Evolutionary conservation across 2,797 vertebrate genomes (phyloP).

Genomic region (Myotis pilosus): DNA sequence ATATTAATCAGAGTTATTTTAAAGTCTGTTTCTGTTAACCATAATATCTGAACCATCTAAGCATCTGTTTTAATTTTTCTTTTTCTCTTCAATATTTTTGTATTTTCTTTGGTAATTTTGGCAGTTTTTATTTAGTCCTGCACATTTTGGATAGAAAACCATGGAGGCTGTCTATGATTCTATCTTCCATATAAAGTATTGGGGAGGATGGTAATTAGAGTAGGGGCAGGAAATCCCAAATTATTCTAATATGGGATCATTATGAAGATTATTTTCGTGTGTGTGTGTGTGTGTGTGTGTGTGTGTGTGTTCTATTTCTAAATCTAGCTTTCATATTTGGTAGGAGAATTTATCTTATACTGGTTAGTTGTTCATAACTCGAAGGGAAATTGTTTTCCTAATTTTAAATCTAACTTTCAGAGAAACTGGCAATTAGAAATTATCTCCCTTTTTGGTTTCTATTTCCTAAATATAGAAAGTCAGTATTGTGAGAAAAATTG

Average conservation of each 20-base stretch:
- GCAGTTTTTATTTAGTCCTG: neutral
- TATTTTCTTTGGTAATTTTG: neutral
- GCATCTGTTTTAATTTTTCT: neutral
- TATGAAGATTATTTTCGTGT: neutral
- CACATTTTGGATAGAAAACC: neutral
- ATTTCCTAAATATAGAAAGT: neutral
- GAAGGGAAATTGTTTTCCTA: neutral
- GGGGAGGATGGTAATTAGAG: neutral
- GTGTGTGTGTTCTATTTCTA: neutral
- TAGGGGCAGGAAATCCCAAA: neutral
- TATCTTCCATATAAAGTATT: neutral
- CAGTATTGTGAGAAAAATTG: neutral
- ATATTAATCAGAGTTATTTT: neutral
- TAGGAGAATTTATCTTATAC: neutral
- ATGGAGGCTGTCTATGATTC: neutral
- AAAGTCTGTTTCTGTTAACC: neutral
- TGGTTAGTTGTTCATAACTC: neutral
- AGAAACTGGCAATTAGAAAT: neutral
- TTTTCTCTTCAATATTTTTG: neutral
- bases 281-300: neutral
- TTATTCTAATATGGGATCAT: neutral
- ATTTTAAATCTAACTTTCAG: constrained; percentile 6
- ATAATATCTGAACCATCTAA: neutral
- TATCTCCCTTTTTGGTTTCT: neutral
- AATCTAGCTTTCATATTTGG: neutral